A percentile compares a stretch with the other conserved stretches of the same genome.
phyloP scores from a whole-genome alignment of 1,140 invertebrate genomes.

The Druon quercuslanigerum region DNA sequence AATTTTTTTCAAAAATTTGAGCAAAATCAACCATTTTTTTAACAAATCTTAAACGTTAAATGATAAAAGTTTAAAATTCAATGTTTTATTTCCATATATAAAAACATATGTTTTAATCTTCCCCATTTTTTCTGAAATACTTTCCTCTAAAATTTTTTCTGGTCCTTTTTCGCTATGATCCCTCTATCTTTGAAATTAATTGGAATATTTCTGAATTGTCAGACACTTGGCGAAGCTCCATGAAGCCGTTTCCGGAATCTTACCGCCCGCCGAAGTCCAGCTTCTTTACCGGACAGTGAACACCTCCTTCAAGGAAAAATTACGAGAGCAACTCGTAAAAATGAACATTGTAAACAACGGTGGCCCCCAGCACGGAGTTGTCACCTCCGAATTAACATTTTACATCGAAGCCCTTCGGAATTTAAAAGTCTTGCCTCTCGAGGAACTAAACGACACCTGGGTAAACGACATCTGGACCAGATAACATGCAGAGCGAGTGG shows the following conservation, averaged over 20 bases:
- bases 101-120: no score
- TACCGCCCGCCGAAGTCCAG: constrained; percentile 84
- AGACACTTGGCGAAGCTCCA: constrained; percentile 94
- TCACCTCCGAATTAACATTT: constrained; percentile 96
- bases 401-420: constrained; percentile 94
- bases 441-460: constrained; percentile 83
- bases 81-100: no score
- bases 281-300: constrained; percentile 90
- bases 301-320: constrained; percentile 89
- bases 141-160: no score
- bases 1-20: no score
- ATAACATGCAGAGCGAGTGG: constrained; percentile 77
- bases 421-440: constrained; percentile 86
- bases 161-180: no score
- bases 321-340: constrained; percentile 88
- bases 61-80: no score
- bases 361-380: constrained; percentile 96
- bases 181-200: not conserved
- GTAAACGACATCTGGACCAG: constrained; percentile 88
- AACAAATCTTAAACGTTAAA: no score
- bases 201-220: constrained; percentile 65
- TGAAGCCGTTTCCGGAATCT: constrained; percentile 89
- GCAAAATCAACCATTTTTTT: no score
- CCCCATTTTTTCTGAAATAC: no score
- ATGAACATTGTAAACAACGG: constrained; percentile 96